Evolutionary conservation across 2,888 invertebrate genomes (phyloP), one percentile per base, ranked within the genome.

Genomic region (Amphipoea oculea): DNA sequence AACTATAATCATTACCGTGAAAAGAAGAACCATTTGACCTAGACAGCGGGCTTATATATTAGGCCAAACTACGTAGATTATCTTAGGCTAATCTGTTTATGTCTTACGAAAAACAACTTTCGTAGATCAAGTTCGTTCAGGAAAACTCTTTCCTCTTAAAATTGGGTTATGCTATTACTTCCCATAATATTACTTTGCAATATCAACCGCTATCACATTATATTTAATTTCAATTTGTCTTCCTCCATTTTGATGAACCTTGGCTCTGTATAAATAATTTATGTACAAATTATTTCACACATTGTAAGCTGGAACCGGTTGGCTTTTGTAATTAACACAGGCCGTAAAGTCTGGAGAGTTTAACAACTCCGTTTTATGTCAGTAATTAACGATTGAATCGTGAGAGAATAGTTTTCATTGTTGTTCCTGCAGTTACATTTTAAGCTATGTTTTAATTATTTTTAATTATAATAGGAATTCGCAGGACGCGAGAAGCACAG

Each of bases 341-440:
- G 79, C 82, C 83, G 85, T 87, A 85, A 88, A 88, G 82, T 84
- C 48, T 60, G 63, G 63, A 71, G 83, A 88, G 87, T 89, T 81
- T 84, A 83, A 88, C 89, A 89, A 88, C 89, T 88, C 86, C 75
- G 86, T 91, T 92, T 92, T 89, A 91, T 84, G 90, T 84, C 83
- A 83, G 82, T 89, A 90, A 91, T 92, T 92, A 92, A 92, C 90
- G 92, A 91, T 91, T 89, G 91, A 81, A 90, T 89, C 90, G 90
- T 86, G 90, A 90, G 88, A 87, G 86, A 79, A 88, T 88, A 90
- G 89, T 86, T 89, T 88, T 86, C 88, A 87, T 75, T 86, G 86
- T 89, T 86, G 73, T 76, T 68, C 11, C 51, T 70, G 45, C 60
- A 51, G 70, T 77, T 85, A 88, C 82, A 88, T 79, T 88, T 81